Conservation (phyloP, 2,888 invertebrate genomes). For the Netelia inedita region DNA sequence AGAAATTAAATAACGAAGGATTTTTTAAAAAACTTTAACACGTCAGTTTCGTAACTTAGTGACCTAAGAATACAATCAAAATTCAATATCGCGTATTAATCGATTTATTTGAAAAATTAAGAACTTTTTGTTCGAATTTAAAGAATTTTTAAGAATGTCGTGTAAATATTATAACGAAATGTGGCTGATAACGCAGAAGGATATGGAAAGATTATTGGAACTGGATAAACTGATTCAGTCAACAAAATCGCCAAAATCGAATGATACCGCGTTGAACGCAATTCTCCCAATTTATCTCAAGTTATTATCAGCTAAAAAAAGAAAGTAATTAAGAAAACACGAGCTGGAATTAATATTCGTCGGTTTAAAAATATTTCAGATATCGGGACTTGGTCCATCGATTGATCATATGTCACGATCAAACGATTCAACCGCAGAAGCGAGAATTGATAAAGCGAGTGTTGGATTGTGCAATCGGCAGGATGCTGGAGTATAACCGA, state of each 20-base stretch:
- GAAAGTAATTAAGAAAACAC: conserved; percentile 7
- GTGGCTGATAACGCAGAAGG: conserved; percentile 77
- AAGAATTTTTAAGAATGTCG: conserved; percentile 73
- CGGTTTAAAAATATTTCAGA: conserved; percentile 67
- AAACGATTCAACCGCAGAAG: conserved; percentile 88
- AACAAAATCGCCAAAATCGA: conserved; percentile 39
- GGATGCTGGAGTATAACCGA: conserved; percentile 87
- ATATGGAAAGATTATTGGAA: conserved; percentile 74
- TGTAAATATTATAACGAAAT: conserved; percentile 74
- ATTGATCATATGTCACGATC: conserved; percentile 88
- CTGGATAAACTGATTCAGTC: conserved; percentile 72
- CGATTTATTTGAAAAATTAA: conserved; percentile 28
- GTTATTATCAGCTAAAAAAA: conserved; percentile 61
- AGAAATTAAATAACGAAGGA: conserved; percentile 26
- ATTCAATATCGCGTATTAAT: conserved; percentile 29
- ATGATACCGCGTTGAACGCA: conserved; percentile 65
- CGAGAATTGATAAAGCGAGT: conserved; percentile 87
- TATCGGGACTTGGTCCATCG: conserved; percentile 78
- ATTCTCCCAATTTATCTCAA: conserved; percentile 77
- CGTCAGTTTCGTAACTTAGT: neutral
- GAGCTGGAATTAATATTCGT: neutral
- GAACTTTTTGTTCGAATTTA: neutral
- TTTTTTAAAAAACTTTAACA: neutral
- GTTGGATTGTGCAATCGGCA: conserved; percentile 87
- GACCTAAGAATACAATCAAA: conserved; percentile 38